These are phyloP conservation scores for Pangasius mekongensis DNA, from an alignment of 2,797 vertebrate species.

Conservation along the genomic window DNA sequence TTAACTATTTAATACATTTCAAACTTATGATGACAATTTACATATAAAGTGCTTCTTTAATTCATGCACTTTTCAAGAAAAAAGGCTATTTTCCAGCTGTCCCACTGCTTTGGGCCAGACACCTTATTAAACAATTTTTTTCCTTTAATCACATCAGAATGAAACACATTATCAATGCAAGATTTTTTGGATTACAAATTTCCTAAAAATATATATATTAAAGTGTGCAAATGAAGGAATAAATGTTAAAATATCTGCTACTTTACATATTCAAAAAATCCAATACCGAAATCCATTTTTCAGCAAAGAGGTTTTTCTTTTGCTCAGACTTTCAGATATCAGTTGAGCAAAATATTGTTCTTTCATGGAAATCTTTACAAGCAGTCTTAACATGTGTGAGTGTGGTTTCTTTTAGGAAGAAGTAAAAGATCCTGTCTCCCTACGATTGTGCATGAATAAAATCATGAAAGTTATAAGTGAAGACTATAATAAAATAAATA, in stretches of 20 bases:
- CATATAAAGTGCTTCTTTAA: not conserved
- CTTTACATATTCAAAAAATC: not conserved
- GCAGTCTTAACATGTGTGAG: not conserved
- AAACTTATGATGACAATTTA: not conserved
- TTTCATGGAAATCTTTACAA: not conserved
- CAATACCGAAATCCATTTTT: not conserved
- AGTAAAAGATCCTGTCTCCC: too few species aligned
- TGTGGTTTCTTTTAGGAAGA: too few species aligned
- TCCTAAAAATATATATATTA: not conserved
- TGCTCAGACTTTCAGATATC: not conserved
- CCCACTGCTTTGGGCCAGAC: not conserved
- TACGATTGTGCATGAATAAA: not conserved
- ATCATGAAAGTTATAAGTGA: not conserved
- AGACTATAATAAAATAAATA: not conserved
- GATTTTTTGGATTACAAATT: not conserved
- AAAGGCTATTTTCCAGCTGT: not conserved
- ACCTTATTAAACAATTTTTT: not conserved
- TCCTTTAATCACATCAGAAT: constrained; percentile 10
- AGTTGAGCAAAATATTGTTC: not conserved
- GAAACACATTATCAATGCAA: not conserved
- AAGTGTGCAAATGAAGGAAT: not conserved
- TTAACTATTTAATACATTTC: not conserved
- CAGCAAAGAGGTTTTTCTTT: not conserved
- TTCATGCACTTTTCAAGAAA: not conserved
- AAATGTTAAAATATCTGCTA: constrained; percentile 1